Evolutionary conservation across 2,797 vertebrate genomes (phyloP).

Genomic region (Falco berigora): DNA sequence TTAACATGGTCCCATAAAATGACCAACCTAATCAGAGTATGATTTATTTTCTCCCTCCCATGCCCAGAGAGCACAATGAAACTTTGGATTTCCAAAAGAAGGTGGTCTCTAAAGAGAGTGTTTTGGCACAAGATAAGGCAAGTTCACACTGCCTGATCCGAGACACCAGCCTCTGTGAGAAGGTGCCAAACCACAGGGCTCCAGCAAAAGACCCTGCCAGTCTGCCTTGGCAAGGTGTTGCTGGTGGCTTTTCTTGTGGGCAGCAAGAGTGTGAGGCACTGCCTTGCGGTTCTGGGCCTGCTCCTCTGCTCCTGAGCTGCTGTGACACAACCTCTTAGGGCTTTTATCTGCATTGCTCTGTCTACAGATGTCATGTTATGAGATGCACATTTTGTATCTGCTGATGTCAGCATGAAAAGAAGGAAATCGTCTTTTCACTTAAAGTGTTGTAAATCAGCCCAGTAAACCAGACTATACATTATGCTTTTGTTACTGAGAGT

Average conservation of each 20-base stretch:
- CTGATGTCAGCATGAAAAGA: slow-evolving; percentile 64
- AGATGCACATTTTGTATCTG: slow-evolving; percentile 44
- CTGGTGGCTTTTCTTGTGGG: neutral
- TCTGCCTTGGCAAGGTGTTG: neutral
- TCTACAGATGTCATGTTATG: neutral
- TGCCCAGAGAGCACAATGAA: neutral
- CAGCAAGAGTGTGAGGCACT: neutral
- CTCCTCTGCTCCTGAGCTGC: neutral
- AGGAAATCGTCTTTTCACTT: slow-evolving; percentile 63
- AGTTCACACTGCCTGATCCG: neutral
- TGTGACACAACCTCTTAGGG: neutral
- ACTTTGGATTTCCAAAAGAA: neutral
- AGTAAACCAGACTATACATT: slow-evolving; percentile 65
- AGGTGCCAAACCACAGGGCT: neutral
- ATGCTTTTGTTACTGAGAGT: slow-evolving; percentile 68
- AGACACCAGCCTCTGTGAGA: neutral
- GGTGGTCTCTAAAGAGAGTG: neutral
- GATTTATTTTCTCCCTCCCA: neutral
- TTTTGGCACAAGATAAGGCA: neutral
- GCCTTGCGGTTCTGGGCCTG: neutral
- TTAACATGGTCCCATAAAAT: neutral
- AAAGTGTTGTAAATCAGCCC: slow-evolving; percentile 68
- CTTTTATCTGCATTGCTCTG: neutral
- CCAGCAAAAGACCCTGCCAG: neutral
- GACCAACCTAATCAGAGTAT: neutral